phyloP scores from a whole-genome alignment of 2,797 vertebrate species.

The Chiropotes sagulatus region DNA sequence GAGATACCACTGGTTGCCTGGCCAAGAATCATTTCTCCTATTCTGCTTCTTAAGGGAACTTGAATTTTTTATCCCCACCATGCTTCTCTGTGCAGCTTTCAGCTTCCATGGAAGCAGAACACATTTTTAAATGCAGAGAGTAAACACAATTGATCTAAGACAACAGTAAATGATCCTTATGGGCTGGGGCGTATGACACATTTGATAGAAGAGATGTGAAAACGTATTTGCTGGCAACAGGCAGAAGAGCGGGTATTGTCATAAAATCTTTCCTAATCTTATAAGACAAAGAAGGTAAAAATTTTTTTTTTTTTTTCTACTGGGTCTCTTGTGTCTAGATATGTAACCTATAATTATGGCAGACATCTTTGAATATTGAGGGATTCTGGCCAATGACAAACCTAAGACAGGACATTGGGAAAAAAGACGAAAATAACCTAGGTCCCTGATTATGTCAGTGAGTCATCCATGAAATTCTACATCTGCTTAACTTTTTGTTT shows the following conservation, averaged over 20 bases:
- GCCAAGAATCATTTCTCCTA: neutral
- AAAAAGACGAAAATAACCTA: neutral
- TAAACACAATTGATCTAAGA: neutral
- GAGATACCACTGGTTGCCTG: neutral
- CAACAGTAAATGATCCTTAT: neutral
- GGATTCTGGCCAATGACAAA: neutral
- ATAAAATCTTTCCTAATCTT: neutral
- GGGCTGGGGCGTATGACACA: neutral
- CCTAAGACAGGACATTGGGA: neutral
- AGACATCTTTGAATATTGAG: neutral
- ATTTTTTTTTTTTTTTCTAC: neutral
- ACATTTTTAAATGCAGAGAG: neutral
- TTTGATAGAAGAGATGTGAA: constrained; percentile 3
- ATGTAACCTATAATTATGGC: neutral
- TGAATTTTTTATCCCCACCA: neutral
- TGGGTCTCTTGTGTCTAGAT: neutral
- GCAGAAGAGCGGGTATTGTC: neutral
- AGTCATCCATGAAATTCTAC: neutral
- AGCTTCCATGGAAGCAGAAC: neutral
- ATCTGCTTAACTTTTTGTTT: neutral
- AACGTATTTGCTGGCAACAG: neutral
- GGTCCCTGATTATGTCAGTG: neutral
- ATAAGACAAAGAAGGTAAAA: neutral
- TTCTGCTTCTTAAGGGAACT: neutral
- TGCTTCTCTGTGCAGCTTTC: neutral